Conservation (phyloP, 1,140 invertebrate genomes). For the Delia radicum region DNA sequence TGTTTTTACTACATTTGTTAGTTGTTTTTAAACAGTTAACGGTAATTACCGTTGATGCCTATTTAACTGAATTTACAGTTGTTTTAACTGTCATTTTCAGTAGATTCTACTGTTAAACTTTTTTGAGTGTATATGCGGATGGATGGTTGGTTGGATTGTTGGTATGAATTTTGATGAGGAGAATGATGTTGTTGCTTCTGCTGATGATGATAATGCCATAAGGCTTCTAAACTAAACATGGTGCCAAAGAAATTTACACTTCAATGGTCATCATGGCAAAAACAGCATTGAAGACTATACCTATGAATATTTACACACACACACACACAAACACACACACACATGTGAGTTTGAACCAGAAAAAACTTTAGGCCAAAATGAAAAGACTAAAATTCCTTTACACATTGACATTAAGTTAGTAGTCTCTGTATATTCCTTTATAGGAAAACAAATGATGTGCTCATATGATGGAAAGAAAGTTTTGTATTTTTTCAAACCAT, state of each 20-base stretch:
- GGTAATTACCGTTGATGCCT: no score
- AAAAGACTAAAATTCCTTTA: neutral
- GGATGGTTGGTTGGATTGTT: neutral
- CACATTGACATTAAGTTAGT: neutral
- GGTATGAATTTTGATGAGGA: neutral
- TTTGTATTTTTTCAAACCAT: neutral
- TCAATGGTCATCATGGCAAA: neutral
- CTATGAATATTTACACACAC: neutral
- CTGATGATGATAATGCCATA: neutral
- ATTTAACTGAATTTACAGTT: no score
- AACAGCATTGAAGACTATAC: neutral
- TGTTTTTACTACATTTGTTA: no score
- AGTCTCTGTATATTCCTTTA: neutral
- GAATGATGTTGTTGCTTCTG: neutral
- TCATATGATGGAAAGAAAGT: neutral
- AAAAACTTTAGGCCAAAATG: neutral
- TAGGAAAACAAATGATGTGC: slow-evolving; percentile 4
- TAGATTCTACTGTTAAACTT: no score
- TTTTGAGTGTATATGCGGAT: neutral
- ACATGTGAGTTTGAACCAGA: neutral
- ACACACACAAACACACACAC: neutral
- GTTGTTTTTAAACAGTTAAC: no score
- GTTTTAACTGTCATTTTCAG: no score
- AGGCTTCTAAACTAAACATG: slow-evolving; percentile 7
- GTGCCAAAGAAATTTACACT: slow-evolving; percentile 22